Conservation (phyloP, 2,113 vertebrate species). For the Accipiter virgatus region DNA sequence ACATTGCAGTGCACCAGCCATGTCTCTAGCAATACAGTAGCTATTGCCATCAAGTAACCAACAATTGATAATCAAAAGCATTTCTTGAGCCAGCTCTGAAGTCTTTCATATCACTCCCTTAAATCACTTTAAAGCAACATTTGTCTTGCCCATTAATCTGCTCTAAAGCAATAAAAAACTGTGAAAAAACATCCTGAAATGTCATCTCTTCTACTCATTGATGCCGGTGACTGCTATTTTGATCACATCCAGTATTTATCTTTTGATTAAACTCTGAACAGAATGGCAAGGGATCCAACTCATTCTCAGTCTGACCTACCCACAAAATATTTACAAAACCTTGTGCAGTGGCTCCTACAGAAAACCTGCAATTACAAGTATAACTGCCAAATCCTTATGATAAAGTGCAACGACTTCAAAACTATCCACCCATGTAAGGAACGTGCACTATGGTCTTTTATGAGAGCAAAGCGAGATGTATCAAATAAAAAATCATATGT, state of each 20-base stretch:
- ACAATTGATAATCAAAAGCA: neutral
- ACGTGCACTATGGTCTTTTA: fast-evolving
- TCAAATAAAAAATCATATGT: fast-evolving
- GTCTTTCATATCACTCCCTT: neutral
- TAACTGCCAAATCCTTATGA: neutral
- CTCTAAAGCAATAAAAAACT: neutral
- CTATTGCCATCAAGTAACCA: neutral
- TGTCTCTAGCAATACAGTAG: neutral
- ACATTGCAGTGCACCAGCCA: neutral
- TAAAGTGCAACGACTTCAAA: neutral
- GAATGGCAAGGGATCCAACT: neutral
- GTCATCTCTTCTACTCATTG: neutral
- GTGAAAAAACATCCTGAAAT: neutral
- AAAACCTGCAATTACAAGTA: neutral
- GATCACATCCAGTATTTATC: neutral
- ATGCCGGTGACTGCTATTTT: neutral
- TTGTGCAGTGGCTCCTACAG: fast-evolving
- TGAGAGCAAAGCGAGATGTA: fast-evolving
- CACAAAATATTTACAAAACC: fast-evolving
- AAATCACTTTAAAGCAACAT: fast-evolving
- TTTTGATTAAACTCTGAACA: neutral
- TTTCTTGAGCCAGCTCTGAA: neutral
- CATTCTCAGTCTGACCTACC: neutral
- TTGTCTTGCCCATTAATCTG: neutral
- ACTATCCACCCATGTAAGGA: neutral